Evolutionary conservation across 2,797 vertebrate genomes (phyloP).

Genomic region (Hoplostethus mediterraneus): DNA sequence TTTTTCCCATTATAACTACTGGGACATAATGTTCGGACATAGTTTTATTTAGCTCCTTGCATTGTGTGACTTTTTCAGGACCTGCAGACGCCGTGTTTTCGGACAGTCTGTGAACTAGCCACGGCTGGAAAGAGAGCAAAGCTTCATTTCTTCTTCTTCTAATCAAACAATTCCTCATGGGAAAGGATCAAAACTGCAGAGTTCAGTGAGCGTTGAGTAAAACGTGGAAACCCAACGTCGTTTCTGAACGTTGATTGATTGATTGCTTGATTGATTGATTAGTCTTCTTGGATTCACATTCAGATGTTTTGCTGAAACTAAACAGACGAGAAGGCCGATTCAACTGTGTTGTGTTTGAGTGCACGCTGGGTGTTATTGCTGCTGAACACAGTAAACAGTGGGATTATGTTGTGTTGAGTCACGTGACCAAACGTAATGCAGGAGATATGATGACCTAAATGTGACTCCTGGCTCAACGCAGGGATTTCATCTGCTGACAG

Average conservation of each 20-base stretch:
- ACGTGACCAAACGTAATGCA: conserved; percentile 8
- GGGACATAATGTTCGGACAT: too few species aligned
- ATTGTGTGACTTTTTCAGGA: too few species aligned
- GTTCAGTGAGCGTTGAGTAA: conserved; percentile 27
- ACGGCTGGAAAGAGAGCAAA: neutral
- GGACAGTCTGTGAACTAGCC: too few species aligned
- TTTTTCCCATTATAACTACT: too few species aligned
- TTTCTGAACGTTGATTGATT: conserved; percentile 57
- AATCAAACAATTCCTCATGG: neutral
- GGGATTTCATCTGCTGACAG: conserved; percentile 46
- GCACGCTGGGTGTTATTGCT: conserved; percentile 1
- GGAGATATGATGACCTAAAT: conserved; percentile 66
- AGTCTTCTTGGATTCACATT: conserved; percentile 8
- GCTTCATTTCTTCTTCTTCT: neutral
- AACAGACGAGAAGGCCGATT: neutral
- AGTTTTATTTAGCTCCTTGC: too few species aligned
- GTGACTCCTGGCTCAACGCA: conserved; percentile 33
- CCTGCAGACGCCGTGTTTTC: too few species aligned
- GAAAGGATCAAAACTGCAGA: conserved; percentile 13
- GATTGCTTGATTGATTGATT: conserved; percentile 26
- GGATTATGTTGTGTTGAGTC: conserved; percentile 46
- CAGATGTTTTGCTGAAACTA: conserved; percentile 10
- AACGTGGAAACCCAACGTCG: conserved; percentile 3
- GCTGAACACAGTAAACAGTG: conserved; percentile 50
- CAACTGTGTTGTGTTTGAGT: neutral